These are phyloP conservation scores for Aphelocoma californica DNA, from an alignment of 2,797 vertebrate species.

Conservation along the genomic window DNA sequence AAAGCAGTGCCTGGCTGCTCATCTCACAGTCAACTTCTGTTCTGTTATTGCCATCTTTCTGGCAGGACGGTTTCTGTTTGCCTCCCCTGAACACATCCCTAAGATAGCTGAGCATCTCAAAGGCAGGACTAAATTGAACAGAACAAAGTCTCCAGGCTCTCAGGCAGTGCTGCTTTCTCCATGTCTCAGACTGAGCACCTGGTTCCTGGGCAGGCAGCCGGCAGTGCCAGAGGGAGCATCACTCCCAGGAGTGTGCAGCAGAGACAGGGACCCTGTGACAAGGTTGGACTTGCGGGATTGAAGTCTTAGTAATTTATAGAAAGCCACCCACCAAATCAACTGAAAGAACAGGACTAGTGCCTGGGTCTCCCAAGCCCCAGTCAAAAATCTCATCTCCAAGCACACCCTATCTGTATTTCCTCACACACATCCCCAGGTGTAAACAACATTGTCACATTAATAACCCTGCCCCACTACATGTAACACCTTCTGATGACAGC, in stretches of 20 bases:
- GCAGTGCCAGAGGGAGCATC: background rate
- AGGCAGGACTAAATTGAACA: background rate
- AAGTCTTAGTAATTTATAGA: background rate
- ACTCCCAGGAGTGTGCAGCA: background rate
- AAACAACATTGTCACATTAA: background rate
- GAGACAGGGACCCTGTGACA: background rate
- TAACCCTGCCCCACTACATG: background rate
- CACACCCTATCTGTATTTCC: background rate
- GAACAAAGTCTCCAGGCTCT: rapidly evolving
- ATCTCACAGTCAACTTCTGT: background rate
- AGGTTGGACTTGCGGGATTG: background rate
- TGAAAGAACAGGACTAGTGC: background rate
- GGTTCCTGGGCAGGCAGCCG: background rate
- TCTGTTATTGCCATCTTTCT: background rate
- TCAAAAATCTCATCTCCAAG: background rate
- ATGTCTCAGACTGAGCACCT: background rate
- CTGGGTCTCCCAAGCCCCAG: background rate
- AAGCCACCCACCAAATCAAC: background rate
- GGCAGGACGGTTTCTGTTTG: background rate
- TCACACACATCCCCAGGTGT: background rate
- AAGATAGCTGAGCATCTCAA: background rate
- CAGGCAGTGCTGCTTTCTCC: background rate
- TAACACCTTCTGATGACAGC: background rate
- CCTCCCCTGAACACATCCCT: background rate
- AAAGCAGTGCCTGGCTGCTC: background rate